These are phyloP conservation scores for Zaprionus taronus DNA, from an alignment of 1,140 invertebrate species.

Conservation along the genomic window DNA sequence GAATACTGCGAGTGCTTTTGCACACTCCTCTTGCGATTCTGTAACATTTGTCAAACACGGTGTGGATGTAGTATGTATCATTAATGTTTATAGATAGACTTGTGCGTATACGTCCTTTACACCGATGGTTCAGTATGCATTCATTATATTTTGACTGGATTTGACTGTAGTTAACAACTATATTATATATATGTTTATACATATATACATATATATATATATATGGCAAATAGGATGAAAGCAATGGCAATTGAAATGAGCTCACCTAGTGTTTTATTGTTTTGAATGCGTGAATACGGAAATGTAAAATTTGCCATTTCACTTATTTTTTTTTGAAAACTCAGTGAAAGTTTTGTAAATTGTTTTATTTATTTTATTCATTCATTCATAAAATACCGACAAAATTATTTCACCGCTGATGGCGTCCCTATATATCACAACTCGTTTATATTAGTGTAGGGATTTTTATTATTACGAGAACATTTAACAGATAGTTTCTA, in stretches of 20 bases:
- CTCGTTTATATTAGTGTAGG: background rate
- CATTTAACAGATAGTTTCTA: background rate
- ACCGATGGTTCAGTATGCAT: too few species aligned
- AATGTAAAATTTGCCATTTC: slow-evolving; percentile 28
- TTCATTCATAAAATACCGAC: background rate
- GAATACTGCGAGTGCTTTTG: background rate
- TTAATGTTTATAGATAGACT: background rate
- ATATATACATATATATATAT: too few species aligned
- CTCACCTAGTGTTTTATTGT: background rate
- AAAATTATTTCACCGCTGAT: background rate
- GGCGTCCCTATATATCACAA: background rate
- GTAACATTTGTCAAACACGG: background rate
- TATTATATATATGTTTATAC: too few species aligned
- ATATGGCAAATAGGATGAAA: background rate
- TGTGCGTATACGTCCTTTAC: background rate
- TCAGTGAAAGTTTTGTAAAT: slow-evolving; percentile 18
- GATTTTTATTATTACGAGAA: background rate
- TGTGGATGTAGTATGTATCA: background rate
- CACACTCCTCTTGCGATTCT: background rate
- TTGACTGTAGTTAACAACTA: slow-evolving; percentile 40
- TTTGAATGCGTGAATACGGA: background rate
- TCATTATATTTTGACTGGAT: background rate
- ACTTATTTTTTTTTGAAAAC: slow-evolving; percentile 23
- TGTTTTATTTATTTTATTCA: slow-evolving; percentile 10
- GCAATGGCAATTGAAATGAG: background rate